A percentile compares a stretch with the other conserved stretches of the same genome.
phyloP scores from a whole-genome alignment of 2,888 invertebrate genomes.

The Cephus runcator region DNA sequence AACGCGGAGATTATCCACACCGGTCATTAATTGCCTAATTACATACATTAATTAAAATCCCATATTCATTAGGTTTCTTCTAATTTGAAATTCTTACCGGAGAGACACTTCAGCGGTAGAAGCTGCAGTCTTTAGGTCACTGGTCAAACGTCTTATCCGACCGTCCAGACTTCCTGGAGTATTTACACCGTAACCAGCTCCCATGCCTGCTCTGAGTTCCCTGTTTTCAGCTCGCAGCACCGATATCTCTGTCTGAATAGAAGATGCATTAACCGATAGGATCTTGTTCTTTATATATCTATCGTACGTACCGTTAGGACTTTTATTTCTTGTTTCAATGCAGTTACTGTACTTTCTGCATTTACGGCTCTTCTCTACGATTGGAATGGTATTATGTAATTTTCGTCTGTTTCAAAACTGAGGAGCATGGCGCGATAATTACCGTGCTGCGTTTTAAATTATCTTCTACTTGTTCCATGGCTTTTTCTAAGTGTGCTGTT shows the following conservation, averaged over 20 bases:
- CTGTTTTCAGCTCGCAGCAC: constrained; percentile 68
- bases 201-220: constrained; percentile 65
- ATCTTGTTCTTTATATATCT: neutral
- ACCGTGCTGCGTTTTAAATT: constrained; percentile 71
- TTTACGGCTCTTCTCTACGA: constrained; percentile 72
- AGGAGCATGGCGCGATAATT: constrained; percentile 37
- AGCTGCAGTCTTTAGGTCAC: constrained; percentile 73
- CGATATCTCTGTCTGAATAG: constrained; percentile 67
- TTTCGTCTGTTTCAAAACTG: constrained; percentile 1
- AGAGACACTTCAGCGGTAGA: constrained; percentile 74
- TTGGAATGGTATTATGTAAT: constrained; percentile 5
- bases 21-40: constrained; percentile 72
- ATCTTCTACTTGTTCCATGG: constrained; percentile 71
- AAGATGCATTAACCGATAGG: neutral
- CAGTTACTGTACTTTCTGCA: constrained; percentile 72
- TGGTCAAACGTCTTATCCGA: constrained; percentile 69
- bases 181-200: constrained; percentile 64
- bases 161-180: constrained; percentile 44
- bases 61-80: neutral
- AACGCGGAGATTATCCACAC: constrained; percentile 75
- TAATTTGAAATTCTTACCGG: constrained; percentile 64
- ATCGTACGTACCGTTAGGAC: constrained; percentile 71
- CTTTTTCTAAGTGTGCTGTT: constrained; percentile 68
- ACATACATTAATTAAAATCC: constrained; percentile 9
- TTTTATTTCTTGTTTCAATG: constrained; percentile 78